Percentiles rank a stretch among this genome's conserved stretches.
These are phyloP conservation scores for Chrysodeixis includens DNA, from an alignment of 2,888 invertebrate species.

Conservation along the genomic window DNA sequence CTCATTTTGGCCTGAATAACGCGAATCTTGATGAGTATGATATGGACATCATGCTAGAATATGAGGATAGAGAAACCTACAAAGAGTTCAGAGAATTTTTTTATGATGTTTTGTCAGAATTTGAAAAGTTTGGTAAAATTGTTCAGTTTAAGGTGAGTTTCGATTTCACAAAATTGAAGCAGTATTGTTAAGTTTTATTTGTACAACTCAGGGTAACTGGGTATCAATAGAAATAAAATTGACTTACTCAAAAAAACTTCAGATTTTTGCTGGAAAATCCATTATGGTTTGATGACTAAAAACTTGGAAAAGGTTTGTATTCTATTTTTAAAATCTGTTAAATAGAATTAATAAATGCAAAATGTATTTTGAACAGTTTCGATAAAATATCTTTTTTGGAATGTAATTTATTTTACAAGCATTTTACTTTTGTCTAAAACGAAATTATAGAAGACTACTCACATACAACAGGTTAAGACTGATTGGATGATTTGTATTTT, in stretches of 20 bases:
- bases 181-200: neutral
- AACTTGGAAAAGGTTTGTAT: constrained; percentile 33
- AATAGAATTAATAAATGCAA: too few relatives aligned
- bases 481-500: neutral
- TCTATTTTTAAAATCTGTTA: neutral
- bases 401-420: too few relatives aligned
- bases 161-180: constrained; percentile 6
- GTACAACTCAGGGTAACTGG: neutral
- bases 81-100: constrained; percentile 95
- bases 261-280: constrained; percentile 31
- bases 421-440: too few relatives aligned
- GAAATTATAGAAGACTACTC: neutral
- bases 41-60: constrained; percentile 94
- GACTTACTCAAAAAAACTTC: constrained; percentile 41
- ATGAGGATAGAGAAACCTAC: constrained; percentile 94
- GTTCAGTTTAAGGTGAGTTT: constrained; percentile 90
- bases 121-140: constrained; percentile 92
- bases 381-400: too few relatives aligned
- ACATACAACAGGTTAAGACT: neutral
- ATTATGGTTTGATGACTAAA: neutral
- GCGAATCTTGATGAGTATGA: constrained; percentile 93
- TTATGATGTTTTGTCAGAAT: constrained; percentile 94
- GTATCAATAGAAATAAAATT: constrained; percentile 5
- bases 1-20: constrained; percentile 94
- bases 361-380: too few relatives aligned